phyloP scores from a whole-genome alignment of 2,797 vertebrate species.

The Neopelma chrysocephalum region DNA sequence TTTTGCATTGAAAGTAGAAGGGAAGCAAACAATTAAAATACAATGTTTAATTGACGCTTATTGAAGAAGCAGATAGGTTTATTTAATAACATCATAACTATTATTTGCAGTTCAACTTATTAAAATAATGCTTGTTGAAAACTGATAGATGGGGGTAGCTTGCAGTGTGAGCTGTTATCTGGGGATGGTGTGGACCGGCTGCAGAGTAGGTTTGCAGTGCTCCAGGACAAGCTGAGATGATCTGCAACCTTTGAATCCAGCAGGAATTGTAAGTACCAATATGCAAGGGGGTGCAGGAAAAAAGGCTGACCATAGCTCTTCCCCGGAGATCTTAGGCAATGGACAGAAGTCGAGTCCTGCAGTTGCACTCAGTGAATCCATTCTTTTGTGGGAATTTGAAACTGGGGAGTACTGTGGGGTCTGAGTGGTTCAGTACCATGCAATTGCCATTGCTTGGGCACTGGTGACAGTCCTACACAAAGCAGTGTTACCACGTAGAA shows the following conservation, averaged over 20 bases:
- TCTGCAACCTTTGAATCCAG: background rate
- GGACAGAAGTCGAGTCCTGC: background rate
- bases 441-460: background rate
- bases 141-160: background rate
- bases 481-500: background rate
- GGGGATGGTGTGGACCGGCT: background rate
- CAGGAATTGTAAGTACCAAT: background rate
- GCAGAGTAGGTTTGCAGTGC: background rate
- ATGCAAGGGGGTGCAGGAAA: background rate
- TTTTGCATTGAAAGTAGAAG: background rate
- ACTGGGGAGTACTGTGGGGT: background rate
- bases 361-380: fast-evolving
- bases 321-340: background rate
- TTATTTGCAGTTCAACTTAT: constrained; percentile 3
- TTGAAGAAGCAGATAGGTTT: background rate
- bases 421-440: background rate
- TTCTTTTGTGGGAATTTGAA: background rate
- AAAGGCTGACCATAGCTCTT: background rate
- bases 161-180: background rate
- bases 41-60: background rate
- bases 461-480: background rate
- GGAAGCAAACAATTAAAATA: background rate
- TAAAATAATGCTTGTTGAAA: constrained; percentile 9
- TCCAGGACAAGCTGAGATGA: background rate
- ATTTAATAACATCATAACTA: background rate